phyloP scores from a whole-genome alignment of 2,888 invertebrate genomes.

The Sarcophaga carnaria region DNA sequence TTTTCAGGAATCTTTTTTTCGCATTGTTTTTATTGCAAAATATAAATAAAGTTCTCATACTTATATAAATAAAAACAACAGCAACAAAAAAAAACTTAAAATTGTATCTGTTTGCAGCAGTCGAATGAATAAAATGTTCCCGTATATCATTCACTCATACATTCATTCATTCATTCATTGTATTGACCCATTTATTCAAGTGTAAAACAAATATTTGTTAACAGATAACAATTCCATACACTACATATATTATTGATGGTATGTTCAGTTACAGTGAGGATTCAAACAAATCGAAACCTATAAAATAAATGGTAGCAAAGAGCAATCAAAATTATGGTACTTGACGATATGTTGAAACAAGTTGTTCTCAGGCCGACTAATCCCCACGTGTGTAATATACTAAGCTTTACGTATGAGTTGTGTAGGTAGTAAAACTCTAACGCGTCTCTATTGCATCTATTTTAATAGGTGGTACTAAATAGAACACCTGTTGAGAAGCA shows the following conservation, averaged over 20 bases:
- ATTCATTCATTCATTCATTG: conserved; percentile 49
- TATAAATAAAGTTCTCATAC: conserved; percentile 8
- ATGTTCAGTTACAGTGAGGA: neutral
- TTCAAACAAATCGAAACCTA: neutral
- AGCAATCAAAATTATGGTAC: neutral
- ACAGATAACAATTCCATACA: conserved; percentile 57
- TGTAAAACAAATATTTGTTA: conserved; percentile 72
- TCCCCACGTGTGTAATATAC: no score
- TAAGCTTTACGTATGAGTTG: no score
- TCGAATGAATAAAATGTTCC: conserved; percentile 3
- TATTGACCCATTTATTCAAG: conserved; percentile 73
- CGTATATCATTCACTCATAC: neutral
- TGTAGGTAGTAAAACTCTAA: no score
- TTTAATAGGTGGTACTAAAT: no score
- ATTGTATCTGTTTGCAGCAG: neutral
- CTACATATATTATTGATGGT: neutral
- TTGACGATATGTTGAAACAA: no score
- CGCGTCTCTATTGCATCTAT: no score
- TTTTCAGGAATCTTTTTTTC: neutral
- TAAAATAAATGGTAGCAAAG: no score
- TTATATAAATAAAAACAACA: conserved; percentile 7
- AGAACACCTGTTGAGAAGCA: no score
- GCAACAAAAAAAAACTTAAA: neutral
- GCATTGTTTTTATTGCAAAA: neutral
- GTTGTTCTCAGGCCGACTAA: no score